phyloP scores from a whole-genome alignment of 1,140 invertebrate species.

The Drosophila truncata region DNA sequence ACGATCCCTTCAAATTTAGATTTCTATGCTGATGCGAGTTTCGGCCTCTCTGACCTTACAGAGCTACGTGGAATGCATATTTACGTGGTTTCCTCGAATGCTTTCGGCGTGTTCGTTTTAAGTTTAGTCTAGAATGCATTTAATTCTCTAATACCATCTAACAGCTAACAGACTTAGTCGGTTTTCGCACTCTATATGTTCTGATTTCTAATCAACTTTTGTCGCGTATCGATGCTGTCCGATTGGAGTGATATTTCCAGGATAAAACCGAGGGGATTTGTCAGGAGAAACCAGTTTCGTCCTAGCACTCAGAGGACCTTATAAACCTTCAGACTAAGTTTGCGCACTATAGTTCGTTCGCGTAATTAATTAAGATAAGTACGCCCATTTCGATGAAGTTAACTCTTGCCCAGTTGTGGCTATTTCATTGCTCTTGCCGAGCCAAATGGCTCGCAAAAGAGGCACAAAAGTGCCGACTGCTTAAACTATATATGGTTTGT shows the following conservation, averaged over 20 bases:
- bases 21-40: slow-evolving; percentile 38
- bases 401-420: slow-evolving; percentile 16
- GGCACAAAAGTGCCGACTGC: slow-evolving; percentile 65
- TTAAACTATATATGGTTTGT: slow-evolving; percentile 51
- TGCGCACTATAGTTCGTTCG: slow-evolving; percentile 5
- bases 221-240: slow-evolving; percentile 16
- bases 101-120: slow-evolving; percentile 22
- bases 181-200: slow-evolving; percentile 38
- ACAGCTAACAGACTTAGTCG: slow-evolving; percentile 78
- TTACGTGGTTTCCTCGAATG: slow-evolving; percentile 6
- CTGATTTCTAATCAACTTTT: slow-evolving; percentile 13
- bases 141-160: slow-evolving; percentile 66
- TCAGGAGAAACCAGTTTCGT: slow-evolving; percentile 68
- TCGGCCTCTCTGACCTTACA: slow-evolving; percentile 22
- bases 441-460: slow-evolving; percentile 5
- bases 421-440: background rate
- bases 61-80: slow-evolving; percentile 28
- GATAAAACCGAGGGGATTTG: slow-evolving; percentile 36
- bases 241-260: slow-evolving; percentile 34
- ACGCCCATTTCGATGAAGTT: slow-evolving; percentile 33
- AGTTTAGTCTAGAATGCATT: slow-evolving; percentile 42
- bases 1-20: slow-evolving; percentile 35
- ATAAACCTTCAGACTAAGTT: slow-evolving; percentile 32
- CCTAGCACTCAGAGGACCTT: slow-evolving; percentile 18
- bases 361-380: slow-evolving; percentile 27